A percentile compares a stretch with the other conserved stretches of the same genome.
These are phyloP conservation scores for Myripristis jacobus DNA, from an alignment of 2,797 vertebrate genomes.

Conservation along the genomic window DNA sequence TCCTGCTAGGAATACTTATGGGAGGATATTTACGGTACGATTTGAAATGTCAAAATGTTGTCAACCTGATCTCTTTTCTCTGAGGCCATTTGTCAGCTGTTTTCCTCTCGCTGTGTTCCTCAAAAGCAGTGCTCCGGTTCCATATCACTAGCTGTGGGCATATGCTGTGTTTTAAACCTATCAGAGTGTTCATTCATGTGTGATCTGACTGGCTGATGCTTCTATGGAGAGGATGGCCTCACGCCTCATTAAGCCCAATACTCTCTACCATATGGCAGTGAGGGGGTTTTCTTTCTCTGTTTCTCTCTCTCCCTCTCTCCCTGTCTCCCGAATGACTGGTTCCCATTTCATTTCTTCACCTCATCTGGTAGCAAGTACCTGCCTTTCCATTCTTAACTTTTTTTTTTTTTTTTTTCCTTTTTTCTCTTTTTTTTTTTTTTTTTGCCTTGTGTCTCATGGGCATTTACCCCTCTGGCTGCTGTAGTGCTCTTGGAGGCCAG, in stretches of 20 bases:
- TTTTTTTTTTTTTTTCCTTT: conserved; percentile 21
- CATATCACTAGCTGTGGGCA: conserved; percentile 66
- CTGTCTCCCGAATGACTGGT: conserved; percentile 38
- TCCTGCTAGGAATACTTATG: conserved; percentile 7
- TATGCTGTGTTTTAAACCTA: conserved; percentile 72
- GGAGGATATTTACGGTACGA: conserved; percentile 33
- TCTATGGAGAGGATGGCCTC: conserved; percentile 73
- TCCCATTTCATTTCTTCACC: conserved; percentile 67
- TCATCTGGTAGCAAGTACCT: conserved; percentile 59
- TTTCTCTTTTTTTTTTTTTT: conserved; percentile 13
- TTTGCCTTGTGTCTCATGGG: conserved; percentile 35
- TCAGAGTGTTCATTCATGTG: conserved; percentile 75
- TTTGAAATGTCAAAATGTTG: conserved; percentile 13
- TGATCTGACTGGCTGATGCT: conserved; percentile 70
- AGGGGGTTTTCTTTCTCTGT: conserved; percentile 52
- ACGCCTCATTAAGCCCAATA: conserved; percentile 80
- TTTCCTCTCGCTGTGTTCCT: conserved; percentile 20
- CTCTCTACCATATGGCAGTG: conserved; percentile 80
- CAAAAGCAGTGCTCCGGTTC: conserved; percentile 63
- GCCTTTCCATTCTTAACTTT: conserved; percentile 25
- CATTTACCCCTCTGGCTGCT: conserved; percentile 23
- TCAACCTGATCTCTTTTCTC: conserved; percentile 30
- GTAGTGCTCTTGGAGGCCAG: conserved; percentile 6
- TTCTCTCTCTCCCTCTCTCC: conserved; percentile 21
- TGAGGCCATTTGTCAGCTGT: conserved; percentile 15